Percentiles rank a stretch among this genome's conserved stretches.
Evolutionary conservation across 2,113 vertebrate species (phyloP).

Genomic region (Pristiophorus japonicus): DNA sequence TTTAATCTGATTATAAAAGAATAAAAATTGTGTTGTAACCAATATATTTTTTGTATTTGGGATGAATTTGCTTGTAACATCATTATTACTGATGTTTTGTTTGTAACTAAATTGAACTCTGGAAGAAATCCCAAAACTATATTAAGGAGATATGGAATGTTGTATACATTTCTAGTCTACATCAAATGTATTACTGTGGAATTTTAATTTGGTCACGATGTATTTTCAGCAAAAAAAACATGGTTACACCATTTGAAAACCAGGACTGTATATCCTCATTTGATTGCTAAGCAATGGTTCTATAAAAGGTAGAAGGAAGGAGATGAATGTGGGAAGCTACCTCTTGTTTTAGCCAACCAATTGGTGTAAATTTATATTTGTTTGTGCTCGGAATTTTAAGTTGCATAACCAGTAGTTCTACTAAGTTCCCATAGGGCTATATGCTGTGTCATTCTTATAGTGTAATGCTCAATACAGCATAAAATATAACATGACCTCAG

Average conservation of each 20-base stretch:
- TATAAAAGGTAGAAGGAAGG: not conserved
- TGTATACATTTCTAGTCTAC: not conserved
- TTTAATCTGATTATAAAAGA: not conserved
- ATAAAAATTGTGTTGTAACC: not conserved
- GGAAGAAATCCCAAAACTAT: not conserved
- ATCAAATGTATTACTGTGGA: not conserved
- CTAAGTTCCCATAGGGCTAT: not conserved
- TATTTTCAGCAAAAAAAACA: conserved; percentile 19
- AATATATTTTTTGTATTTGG: not conserved
- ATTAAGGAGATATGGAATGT: not conserved
- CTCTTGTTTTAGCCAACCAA: not conserved
- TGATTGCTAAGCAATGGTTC: not conserved
- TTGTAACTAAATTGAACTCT: not conserved
- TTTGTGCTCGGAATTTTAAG: not conserved
- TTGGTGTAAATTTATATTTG: not conserved
- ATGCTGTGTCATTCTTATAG: not conserved
- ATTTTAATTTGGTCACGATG: not conserved
- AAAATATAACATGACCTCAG: too few relatives aligned
- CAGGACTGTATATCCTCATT: not conserved
- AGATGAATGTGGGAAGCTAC: not conserved
- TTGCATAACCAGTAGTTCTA: not conserved
- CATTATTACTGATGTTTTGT: not conserved
- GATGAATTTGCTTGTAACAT: too few relatives aligned
- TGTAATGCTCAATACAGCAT: too few relatives aligned
- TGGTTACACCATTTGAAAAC: conserved; percentile 5